A percentile compares a stretch with the other conserved stretches of the same genome.
Evolutionary conservation across 2,113 vertebrate genomes (phyloP).

Genomic region (Noturus placidus): DNA sequence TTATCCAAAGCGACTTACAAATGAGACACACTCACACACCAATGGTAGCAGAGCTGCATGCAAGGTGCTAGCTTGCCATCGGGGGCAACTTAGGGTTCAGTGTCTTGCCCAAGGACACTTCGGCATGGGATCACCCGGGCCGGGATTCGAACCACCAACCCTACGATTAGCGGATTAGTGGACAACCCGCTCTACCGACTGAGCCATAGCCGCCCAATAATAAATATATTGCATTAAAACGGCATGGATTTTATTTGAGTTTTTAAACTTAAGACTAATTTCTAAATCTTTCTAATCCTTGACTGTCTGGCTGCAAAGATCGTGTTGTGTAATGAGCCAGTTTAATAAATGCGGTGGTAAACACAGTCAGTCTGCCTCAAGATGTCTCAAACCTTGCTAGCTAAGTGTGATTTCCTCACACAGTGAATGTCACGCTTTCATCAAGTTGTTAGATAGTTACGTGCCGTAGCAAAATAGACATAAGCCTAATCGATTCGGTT

Average conservation of each 20-base stretch:
- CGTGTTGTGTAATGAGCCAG: background rate
- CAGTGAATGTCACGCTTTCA: background rate
- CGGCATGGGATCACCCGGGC: no score
- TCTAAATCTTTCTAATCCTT: background rate
- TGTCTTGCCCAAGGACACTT: no score
- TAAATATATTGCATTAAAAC: background rate
- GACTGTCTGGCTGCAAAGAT: background rate
- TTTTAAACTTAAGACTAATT: background rate
- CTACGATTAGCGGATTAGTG: no score
- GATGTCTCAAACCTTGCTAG: background rate
- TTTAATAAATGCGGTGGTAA: conserved; percentile 16
- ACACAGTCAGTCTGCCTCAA: conserved; percentile 13
- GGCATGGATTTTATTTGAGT: background rate
- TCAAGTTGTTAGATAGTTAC: background rate
- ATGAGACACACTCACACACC: no score
- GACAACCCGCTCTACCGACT: no score
- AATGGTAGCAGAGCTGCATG: no score
- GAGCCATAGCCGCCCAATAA: no score
- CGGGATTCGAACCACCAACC: no score
- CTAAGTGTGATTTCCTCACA: background rate
- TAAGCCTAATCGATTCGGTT: conserved; percentile 18
- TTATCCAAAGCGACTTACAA: no score
- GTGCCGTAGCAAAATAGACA: background rate
- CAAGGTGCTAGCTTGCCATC: no score
- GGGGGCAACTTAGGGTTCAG: no score